Percentiles rank a stretch among this genome's conserved stretches.
Evolutionary conservation across 2,888 invertebrate genomes (phyloP).

Genomic region (Sympetrum striolatum): DNA sequence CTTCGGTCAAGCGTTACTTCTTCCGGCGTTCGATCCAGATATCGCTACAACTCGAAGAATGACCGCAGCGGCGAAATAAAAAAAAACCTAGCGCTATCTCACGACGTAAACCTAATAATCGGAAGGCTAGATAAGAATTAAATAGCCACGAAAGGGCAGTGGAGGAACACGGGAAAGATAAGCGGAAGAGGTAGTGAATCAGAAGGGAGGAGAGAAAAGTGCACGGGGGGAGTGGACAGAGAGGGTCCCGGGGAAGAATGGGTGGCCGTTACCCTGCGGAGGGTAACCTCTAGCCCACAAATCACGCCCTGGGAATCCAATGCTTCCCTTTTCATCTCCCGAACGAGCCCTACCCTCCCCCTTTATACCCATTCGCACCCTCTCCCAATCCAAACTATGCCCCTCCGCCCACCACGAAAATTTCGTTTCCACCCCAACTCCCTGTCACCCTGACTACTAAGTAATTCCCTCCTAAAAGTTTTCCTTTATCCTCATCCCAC

Average conservation of each 20-base stretch:
- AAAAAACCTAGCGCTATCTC: too few species aligned
- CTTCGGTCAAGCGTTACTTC: too few species aligned
- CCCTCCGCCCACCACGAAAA: not conserved
- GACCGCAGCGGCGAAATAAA: too few species aligned
- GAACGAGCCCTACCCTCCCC: not conserved
- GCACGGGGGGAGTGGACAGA: not conserved
- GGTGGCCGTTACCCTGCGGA: constrained; percentile 10
- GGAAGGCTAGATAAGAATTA: not conserved
- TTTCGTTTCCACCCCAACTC: not conserved
- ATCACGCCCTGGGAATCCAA: constrained; percentile 35
- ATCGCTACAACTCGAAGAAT: too few species aligned
- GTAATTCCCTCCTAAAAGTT: not conserved
- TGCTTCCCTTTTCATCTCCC: not conserved
- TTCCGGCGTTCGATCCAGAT: too few species aligned
- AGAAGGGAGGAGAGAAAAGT: not conserved
- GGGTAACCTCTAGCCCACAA: constrained; percentile 16
- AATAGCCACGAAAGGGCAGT: not conserved
- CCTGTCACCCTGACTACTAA: not conserved
- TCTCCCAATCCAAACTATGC: constrained; percentile 7
- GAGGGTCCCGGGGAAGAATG: constrained; percentile 8
- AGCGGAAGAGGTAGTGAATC: not conserved
- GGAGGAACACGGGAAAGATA: not conserved
- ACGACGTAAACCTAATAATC: not conserved
- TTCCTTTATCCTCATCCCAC: not conserved
- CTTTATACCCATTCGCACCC: not conserved